Evolutionary conservation across 2,113 vertebrate species (phyloP), one percentile per base, ranked within the genome.

Genomic region (Strix uralensis): DNA sequence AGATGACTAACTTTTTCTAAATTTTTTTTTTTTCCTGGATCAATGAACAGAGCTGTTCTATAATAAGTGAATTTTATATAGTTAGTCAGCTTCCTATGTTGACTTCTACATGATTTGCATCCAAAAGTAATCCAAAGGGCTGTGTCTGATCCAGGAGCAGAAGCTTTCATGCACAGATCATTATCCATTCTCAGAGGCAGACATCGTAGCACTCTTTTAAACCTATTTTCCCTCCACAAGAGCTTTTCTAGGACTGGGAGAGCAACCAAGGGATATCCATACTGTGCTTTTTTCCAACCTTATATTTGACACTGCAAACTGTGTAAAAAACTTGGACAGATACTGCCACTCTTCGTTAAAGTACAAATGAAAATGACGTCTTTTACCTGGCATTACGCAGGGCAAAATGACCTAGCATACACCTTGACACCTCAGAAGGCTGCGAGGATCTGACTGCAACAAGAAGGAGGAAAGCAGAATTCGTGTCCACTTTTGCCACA

Each of bases 381-480:
- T 40, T 29, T 90, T 88, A 38, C 42, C 36, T 77, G 40, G 3
- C 6, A 38, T 69, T 38, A 29, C 2, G 2, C 17, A 65, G 16
- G 23, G 12, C 15, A 61, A 52, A 93, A 58, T 1, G 0, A 73
- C 8, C 17, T 77, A 3, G 4, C 0, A 0, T 22, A 27, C 8
- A 85, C 9, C 5, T 38, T 22, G 14, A 67, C 5, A 14, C 2
- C 20, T 78, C 67, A 78, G 63, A 74, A 81, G 11, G 18, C 30
- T 47, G 5, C 7, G 27, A 59, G 16, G 27, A 42, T 77, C 54
- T 90, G 46, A 51, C 15, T 81, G 52, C 18, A 59, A 40, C 1
- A 16, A 75, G 55, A 47, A 86, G n/a, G 65, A 94, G 23, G 12
- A 32, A 86, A 27, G 6, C 3, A 67, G 6, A 72, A 58, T 54